Conservation (phyloP, 2,797 vertebrate species). For the Tapirus indicus region DNA sequence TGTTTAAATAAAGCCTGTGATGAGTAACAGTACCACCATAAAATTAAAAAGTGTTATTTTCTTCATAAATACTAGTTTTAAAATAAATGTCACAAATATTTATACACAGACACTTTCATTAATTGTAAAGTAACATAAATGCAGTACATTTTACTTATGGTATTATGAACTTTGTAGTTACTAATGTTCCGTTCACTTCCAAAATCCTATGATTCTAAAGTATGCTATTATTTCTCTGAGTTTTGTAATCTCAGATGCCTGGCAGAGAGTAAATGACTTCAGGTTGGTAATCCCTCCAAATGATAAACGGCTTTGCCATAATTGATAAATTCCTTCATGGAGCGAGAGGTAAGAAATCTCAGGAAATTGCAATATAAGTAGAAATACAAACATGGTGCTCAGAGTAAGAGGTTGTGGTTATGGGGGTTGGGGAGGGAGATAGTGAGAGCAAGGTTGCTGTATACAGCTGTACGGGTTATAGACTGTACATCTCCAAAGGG, state of each 20-base stretch:
- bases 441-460: fast-evolving
- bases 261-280: background rate
- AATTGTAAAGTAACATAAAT: background rate
- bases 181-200: background rate
- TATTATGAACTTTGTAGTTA: background rate
- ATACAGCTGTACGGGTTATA: background rate
- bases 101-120: background rate
- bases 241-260: background rate
- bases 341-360: background rate
- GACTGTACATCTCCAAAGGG: background rate
- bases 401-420: background rate
- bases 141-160: background rate
- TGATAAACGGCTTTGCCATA: background rate
- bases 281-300: background rate
- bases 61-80: background rate
- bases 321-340: background rate
- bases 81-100: background rate
- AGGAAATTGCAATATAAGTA: background rate
- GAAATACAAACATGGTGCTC: background rate
- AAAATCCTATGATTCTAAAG: background rate
- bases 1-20: background rate
- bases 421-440: background rate
- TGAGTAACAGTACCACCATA: background rate
- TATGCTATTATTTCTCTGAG: background rate
- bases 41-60: background rate